A percentile compares a stretch with the other conserved stretches of the same genome.
Conservation (phyloP, 2,888 invertebrate species). For the Acanthosepion esculentum region DNA sequence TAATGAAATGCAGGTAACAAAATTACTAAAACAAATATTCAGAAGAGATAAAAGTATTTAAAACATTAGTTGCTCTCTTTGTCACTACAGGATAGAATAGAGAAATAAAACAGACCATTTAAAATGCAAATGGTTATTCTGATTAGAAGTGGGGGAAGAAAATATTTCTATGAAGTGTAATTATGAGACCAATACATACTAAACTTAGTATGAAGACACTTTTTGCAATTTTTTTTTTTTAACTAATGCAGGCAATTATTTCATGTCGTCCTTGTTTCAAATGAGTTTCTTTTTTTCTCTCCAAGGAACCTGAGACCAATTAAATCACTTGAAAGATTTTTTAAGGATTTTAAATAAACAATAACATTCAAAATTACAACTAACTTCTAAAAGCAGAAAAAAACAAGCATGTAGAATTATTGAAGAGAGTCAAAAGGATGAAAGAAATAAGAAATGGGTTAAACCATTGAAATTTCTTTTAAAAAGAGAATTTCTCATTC, state of each 20-base stretch:
- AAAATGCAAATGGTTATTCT: neutral
- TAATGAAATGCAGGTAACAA: neutral
- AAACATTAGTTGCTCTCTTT: neutral
- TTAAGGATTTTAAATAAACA: neutral
- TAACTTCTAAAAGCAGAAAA: neutral
- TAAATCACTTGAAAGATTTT: neutral
- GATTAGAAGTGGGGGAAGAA: too few relatives aligned
- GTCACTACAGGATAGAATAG: neutral
- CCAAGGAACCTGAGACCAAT: neutral
- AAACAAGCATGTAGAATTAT: neutral
- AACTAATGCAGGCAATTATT: neutral
- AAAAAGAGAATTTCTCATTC: too few relatives aligned
- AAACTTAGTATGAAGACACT: too few relatives aligned
- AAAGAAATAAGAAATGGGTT: too few relatives aligned
- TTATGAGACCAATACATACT: neutral
- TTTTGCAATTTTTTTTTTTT: too few relatives aligned
- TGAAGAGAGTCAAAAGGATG: neutral
- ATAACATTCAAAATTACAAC: neutral
- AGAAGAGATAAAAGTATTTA: neutral
- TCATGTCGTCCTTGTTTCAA: neutral
- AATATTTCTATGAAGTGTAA: neutral
- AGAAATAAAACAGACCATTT: neutral
- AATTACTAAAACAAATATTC: neutral
- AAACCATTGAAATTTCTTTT: too few relatives aligned
- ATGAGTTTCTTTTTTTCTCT: neutral